Evolutionary conservation across 2,797 vertebrate species (phyloP).

Genomic region (Hyperoplus immaculatus): DNA sequence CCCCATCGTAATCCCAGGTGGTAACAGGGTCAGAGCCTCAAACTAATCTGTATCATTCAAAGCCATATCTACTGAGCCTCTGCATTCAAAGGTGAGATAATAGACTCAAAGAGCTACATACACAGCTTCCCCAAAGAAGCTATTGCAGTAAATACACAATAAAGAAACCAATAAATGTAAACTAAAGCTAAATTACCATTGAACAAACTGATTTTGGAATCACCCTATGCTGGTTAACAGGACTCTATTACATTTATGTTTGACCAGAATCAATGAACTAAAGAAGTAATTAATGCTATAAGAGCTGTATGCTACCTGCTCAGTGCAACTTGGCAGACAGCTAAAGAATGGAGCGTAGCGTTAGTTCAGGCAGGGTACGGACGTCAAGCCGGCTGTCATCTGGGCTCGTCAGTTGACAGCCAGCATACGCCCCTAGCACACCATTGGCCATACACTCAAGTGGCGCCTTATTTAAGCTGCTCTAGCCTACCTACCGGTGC

Average conservation of each 20-base stretch:
- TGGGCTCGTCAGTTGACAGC: no score
- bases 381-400: no score
- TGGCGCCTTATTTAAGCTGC: no score
- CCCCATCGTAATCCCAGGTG: no score
- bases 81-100: not conserved
- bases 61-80: not conserved
- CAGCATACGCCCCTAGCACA: no score
- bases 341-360: not conserved
- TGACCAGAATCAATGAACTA: not conserved
- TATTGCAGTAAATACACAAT: not conserved
- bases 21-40: not conserved
- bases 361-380: no score
- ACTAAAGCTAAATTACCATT: not conserved
- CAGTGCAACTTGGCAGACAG: not conserved
- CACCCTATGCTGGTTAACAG: not conserved
- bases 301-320: not conserved
- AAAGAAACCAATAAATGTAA: not conserved
- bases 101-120: not conserved
- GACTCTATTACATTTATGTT: not conserved
- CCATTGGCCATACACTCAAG: no score
- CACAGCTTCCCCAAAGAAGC: not conserved
- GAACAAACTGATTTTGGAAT: not conserved
- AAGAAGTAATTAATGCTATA: not conserved
- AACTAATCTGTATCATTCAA: not conserved
- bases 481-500: no score